Conservation (phyloP, 1,140 invertebrate species). For the Solen grandis region DNA sequence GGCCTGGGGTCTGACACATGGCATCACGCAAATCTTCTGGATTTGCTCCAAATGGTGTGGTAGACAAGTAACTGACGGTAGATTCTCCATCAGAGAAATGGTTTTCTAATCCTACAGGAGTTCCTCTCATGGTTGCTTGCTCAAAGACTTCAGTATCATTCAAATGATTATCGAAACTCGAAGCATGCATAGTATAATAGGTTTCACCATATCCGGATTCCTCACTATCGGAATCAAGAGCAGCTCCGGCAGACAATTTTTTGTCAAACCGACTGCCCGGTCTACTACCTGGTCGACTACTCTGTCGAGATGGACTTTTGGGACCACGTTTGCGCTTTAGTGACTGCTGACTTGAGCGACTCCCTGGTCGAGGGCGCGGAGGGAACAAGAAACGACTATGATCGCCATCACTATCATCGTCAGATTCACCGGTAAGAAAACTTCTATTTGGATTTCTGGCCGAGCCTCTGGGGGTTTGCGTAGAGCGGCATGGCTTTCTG, state of each 20-base stretch:
- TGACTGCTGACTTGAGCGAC: constrained; percentile 55
- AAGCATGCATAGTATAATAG: constrained; percentile 77
- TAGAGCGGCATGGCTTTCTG: constrained; percentile 65
- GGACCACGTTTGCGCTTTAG: constrained; percentile 56
- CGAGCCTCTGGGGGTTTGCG: constrained; percentile 65
- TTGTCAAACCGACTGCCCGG: constrained; percentile 64
- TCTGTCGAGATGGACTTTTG: constrained; percentile 40
- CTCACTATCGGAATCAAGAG: constrained; percentile 75
- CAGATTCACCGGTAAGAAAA: constrained; percentile 57
- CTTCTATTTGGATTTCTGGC: constrained; percentile 59
- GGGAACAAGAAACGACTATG: constrained; percentile 53
- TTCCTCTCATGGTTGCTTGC: constrained; percentile 65
- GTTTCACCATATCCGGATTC: constrained; percentile 79
- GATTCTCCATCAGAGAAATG: constrained; percentile 75
- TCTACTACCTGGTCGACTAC: constrained; percentile 43
- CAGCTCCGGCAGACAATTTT: constrained; percentile 64
- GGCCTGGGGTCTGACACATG: constrained; percentile 73
- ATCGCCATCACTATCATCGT: constrained; percentile 62
- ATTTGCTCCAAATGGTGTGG: constrained; percentile 69
- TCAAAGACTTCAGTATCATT: constrained; percentile 65
- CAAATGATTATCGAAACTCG: constrained; percentile 76
- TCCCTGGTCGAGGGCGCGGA: constrained; percentile 42
- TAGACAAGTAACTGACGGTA: constrained; percentile 70
- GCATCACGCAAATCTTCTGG: constrained; percentile 69
- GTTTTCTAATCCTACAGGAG: constrained; percentile 64